Percentiles rank a stretch among this genome's conserved stretches.
phyloP scores from a whole-genome alignment of 2,113 vertebrate genomes.

The Cynocephalus volans region DNA sequence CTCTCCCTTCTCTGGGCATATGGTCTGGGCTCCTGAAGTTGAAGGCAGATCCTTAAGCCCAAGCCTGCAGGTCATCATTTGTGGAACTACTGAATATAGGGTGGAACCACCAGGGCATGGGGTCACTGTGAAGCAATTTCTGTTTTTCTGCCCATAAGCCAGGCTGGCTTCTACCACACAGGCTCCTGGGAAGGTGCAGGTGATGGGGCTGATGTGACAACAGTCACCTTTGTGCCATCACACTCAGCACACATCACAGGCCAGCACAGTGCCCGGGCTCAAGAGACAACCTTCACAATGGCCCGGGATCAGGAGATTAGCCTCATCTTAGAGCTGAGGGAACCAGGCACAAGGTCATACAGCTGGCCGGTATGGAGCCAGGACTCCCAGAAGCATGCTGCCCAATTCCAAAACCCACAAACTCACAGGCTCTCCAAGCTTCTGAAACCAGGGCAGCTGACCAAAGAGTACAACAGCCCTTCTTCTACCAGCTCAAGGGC shows the following conservation, averaged over 20 bases:
- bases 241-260: not conserved
- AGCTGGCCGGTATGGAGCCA: not conserved
- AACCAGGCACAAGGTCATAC: not conserved
- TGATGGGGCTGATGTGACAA: not conserved
- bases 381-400: fast-evolving
- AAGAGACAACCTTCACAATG: not conserved
- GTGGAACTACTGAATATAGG: not conserved
- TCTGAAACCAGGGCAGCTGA: not conserved
- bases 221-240: not conserved
- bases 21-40: not conserved
- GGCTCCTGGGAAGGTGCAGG: not conserved
- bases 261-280: not conserved
- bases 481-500: not conserved
- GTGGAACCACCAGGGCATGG: not conserved
- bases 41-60: not conserved
- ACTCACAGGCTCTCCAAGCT: not conserved
- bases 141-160: not conserved
- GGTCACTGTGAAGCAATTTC: not conserved
- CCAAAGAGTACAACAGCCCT: slow-evolving; percentile 42
- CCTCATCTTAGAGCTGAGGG: not conserved
- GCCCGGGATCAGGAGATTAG: fast-evolving
- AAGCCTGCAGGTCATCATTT: not conserved
- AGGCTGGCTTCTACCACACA: no score
- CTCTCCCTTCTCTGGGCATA: not conserved
- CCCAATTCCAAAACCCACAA: no score